Base-by-base conservation (phyloP, 1,140 invertebrate species). In the Bradysia coprophila region DNA sequence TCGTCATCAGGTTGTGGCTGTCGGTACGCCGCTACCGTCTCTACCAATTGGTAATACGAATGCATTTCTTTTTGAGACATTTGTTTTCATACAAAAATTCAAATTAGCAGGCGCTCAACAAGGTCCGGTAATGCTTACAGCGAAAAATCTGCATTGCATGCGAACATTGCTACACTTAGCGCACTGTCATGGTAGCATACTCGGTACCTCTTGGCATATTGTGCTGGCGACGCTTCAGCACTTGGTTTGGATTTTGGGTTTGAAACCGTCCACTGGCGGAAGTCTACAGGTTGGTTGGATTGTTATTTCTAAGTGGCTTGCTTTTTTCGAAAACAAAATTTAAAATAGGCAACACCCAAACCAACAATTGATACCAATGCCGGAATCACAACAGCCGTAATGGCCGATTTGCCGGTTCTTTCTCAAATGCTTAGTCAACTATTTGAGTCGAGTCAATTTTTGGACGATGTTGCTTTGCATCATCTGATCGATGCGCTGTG, bases 141-240 rank as follows among this genome's bases (percentile, higher is more conserved):
- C 91, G 0, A 94, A 97, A 55, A 98, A 98, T 71, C 70, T 98
- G 18, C 88, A 96, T 51, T 94, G 91, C 32, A 94, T 97, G 80
- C 71, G 90, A 47, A 80, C 92, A 4, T 64, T 98, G 21, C 65
- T 98, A 13, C 74, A 77, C 45, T 64, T 95, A 23, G 91, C 92
- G 2, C 86, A 92, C 56, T 81, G 85, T 49, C 89, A 96, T 64
- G 94, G 93, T 1, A 79, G 81, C 48, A 84, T 93, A 46, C 66
- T 98, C 15, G 87, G 87, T 33, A 80, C 86, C 43, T 87, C 91
- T 1, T 98, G 94, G 93, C 81, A 96, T 55, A 76, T 96, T 24
- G 86, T 97, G 3, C 69, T 97, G 9, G 93, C 93, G 15, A 96
- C 91, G 3, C 62, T 96, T 18, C 91, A 95, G 70, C 93, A 97